Evolutionary conservation across 1,140 invertebrate species (phyloP), one percentile per base, ranked within the genome.

Genomic region (Orchesella cincta): DNA sequence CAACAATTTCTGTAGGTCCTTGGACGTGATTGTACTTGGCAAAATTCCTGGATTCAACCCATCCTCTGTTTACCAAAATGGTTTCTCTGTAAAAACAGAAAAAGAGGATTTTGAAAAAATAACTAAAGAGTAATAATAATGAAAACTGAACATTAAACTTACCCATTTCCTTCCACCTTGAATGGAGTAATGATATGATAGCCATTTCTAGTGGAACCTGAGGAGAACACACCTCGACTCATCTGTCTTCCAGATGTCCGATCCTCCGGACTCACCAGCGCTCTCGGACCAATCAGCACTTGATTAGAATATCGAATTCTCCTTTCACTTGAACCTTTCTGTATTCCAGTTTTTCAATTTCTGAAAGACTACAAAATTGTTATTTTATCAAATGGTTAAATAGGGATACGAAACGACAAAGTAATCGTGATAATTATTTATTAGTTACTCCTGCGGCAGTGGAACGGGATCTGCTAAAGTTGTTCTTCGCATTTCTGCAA

Each of bases 61-160:
- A 98, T 0, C 96, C 96, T 82, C 96, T 89, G 86, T 98, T 98
- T 5, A 98, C 89, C 51, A 98, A 86, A 81, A 98, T 94, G 20
- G 90, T 90, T 80, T 91, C 85, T 83, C 94, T 96, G 82, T 72
- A 84, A 67, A 74, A 71, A n/a, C 35, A 26, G 35, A 78, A 72
- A 5, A 74, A 83, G 76, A 52, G 70, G 86, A 87, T 82, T 54
- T 80, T 80, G 28, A 12, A 34, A 54, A 71, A 35, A 78, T 28
- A 12, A 33, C 35, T 71, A 14, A 54, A 23, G 12, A 14, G 29
- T 34, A 34, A 72, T 46, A 34, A 33, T 14, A 16, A 18, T 26
- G 5, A 57, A 57, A 57, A 18, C 5, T 57, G 8, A 18, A 28
- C 16, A 20, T 74, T 74, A 31, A 18, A 84, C 86, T 89, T 88